These are phyloP conservation scores for Tetramorium parvispinum DNA, from an alignment of 1,140 invertebrate species.

Conservation along the genomic window DNA sequence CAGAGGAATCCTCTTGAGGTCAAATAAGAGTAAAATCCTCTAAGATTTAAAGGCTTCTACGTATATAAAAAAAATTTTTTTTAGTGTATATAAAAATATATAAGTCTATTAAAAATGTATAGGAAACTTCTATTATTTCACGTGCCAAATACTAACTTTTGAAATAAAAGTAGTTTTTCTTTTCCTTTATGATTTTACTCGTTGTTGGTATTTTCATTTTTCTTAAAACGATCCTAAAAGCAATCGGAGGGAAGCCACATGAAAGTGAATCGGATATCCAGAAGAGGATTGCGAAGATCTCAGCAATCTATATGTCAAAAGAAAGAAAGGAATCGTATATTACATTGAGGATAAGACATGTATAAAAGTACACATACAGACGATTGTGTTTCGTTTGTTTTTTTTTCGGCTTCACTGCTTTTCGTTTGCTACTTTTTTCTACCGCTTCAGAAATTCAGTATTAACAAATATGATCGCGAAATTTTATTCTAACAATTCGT, in stretches of 20 bases:
- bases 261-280: constrained; percentile 18
- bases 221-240: constrained; percentile 32
- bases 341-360: constrained; percentile 17
- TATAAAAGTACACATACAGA: neutral
- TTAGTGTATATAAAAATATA: neutral
- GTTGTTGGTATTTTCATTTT: constrained; percentile 2
- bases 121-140: neutral
- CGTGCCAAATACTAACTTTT: neutral
- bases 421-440: neutral
- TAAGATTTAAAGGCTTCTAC: too few species aligned
- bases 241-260: neutral
- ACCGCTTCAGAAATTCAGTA: neutral
- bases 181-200: neutral
- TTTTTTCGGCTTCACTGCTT: neutral
- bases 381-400: neutral
- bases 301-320: constrained; percentile 24
- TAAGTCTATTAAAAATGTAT: neutral
- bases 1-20: too few species aligned
- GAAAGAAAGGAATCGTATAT: neutral
- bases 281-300: constrained; percentile 18
- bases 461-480: neutral
- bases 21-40: too few species aligned
- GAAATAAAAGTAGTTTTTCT: neutral
- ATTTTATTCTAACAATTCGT: neutral
- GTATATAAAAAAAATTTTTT: too few species aligned